phyloP scores from a whole-genome alignment of 92 coral and sea anemone genomes.

The Pocillopora meandrina region DNA sequence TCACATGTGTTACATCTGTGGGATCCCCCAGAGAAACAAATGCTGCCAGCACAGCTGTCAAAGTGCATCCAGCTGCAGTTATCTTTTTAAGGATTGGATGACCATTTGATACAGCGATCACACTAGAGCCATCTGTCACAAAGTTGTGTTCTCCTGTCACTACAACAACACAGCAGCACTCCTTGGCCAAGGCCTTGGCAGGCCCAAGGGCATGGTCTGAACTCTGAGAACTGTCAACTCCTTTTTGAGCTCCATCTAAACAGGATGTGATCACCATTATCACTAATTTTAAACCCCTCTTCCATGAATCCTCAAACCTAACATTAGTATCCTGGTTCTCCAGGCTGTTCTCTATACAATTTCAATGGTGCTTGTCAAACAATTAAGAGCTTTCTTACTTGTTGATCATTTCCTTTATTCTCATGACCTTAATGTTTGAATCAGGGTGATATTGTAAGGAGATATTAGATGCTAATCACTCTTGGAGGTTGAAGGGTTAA shows the following conservation, averaged over 20 bases:
- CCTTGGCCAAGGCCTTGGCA: constrained; percentile 48
- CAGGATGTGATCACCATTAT: neutral
- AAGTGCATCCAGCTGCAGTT: constrained; percentile 58
- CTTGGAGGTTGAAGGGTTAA: too few species aligned
- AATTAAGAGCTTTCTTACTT: too few species aligned
- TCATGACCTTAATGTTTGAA: too few species aligned
- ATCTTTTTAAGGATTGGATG: constrained; percentile 42
- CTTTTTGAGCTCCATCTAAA: constrained; percentile 44
- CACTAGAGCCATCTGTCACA: constrained; percentile 51
- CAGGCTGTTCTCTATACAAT: too few species aligned
- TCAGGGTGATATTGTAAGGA: too few species aligned
- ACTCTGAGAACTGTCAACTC: constrained; percentile 51
- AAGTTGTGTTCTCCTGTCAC: constrained; percentile 52
- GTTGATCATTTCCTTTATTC: too few species aligned
- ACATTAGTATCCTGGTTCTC: too few species aligned
- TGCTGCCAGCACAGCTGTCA: constrained; percentile 46
- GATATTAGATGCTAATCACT: too few species aligned
- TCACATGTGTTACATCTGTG: constrained; percentile 34
- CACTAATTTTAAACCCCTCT: too few species aligned
- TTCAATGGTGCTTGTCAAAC: too few species aligned
- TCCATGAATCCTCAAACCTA: too few species aligned
- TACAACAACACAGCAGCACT: constrained; percentile 58
- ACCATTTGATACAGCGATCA: constrained; percentile 54
- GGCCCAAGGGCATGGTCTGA: constrained; percentile 49
- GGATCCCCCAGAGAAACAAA: constrained; percentile 50